Percentiles rank a stretch among this genome's conserved stretches.
Conservation (phyloP, 2,888 invertebrate genomes). For the Drosophila setosimentum region DNA sequence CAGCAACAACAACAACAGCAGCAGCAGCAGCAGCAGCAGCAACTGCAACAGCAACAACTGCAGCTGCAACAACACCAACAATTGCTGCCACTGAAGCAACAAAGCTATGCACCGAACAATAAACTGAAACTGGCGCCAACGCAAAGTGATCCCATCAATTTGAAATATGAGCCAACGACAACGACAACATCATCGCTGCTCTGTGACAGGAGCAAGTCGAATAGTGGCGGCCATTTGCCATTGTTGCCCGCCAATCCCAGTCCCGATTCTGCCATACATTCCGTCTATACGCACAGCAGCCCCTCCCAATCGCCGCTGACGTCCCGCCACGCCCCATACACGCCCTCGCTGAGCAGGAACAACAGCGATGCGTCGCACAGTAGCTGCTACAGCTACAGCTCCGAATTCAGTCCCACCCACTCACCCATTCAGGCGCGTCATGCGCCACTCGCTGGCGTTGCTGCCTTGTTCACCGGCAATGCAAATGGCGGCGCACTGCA, state of each 20-base stretch:
- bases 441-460: constrained; percentile 80
- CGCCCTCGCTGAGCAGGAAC: constrained; percentile 94
- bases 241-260: constrained; percentile 93
- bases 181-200: constrained; percentile 79
- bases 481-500: constrained; percentile 82
- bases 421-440: constrained; percentile 92
- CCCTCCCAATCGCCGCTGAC: constrained; percentile 95
- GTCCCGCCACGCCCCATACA: constrained; percentile 92
- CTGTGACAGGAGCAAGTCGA: constrained; percentile 87
- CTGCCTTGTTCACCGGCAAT: constrained; percentile 56
- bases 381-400: constrained; percentile 94
- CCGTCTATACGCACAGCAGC: constrained; percentile 92
- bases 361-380: constrained; percentile 96
- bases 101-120: constrained; percentile 44
- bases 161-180: constrained; percentile 82
- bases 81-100: constrained; percentile 39
- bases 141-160: constrained; percentile 84
- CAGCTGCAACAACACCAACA: constrained; percentile 28
- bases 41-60: constrained; percentile 6
- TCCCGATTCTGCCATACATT: constrained; percentile 95
- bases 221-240: constrained; percentile 85
- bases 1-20: constrained; percentile 8
- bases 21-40: constrained; percentile 1
- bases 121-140: constrained; percentile 81
- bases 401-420: constrained; percentile 93